Percentiles rank a stretch among this genome's conserved stretches.
phyloP scores from a whole-genome alignment of 2,888 invertebrate genomes.

The Pristionchus arcanus region DNA sequence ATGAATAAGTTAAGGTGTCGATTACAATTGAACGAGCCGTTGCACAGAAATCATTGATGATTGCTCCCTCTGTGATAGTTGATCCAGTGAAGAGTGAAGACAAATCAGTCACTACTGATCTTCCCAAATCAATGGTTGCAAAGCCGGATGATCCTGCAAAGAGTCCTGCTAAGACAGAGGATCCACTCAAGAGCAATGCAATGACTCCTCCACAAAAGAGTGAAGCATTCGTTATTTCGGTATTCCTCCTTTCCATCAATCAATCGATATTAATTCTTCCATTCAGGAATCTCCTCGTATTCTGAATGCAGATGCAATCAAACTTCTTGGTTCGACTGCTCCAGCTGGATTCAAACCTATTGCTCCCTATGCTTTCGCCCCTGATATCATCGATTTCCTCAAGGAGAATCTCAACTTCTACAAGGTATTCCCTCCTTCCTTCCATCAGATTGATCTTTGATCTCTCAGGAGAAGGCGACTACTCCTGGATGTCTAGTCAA shows the following conservation, averaged over 20 bases:
- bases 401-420: constrained; percentile 47
- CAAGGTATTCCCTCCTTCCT: constrained; percentile 39
- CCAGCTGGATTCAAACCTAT: constrained; percentile 48
- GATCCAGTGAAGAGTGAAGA: constrained; percentile 7
- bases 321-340: not conserved
- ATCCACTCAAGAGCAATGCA: not conserved
- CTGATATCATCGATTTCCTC: constrained; percentile 42
- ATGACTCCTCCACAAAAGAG: constrained; percentile 22
- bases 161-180: not conserved
- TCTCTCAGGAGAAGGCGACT: constrained; percentile 35
- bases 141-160: not conserved
- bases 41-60: constrained; percentile 50
- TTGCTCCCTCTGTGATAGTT: constrained; percentile 49
- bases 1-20: not conserved
- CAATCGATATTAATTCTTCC: not conserved
- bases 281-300: constrained; percentile 18
- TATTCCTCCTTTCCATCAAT: not conserved
- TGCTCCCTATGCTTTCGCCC: constrained; percentile 43
- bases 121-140: not conserved
- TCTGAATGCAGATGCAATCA: constrained; percentile 24
- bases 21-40: constrained; percentile 41
- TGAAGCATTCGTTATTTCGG: constrained; percentile 48
- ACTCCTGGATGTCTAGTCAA: constrained; percentile 26
- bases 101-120: constrained; percentile 1
- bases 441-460: constrained; percentile 36